Base-by-base conservation (phyloP, 2,888 invertebrate genomes). In the Lacanobia wlatinum region DNA sequence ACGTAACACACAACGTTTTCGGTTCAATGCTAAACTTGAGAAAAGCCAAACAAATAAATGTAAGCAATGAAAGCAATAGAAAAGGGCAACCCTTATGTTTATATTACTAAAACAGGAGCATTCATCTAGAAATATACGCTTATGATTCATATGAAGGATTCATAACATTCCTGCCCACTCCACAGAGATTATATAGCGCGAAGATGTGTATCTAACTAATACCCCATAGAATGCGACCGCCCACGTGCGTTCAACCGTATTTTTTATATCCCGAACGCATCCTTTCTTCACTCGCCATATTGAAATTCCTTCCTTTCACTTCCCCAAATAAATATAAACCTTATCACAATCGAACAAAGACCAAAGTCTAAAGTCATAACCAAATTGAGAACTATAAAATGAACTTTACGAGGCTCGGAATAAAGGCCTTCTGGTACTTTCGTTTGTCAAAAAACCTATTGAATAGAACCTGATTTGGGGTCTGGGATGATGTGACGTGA, bases 201-300 rank as follows among this genome's bases (percentile, higher is more conserved):
- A 88, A 89, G 89, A 90, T 89, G 86, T 87, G 84, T 89, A 89
- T 89, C 88, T 85, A 87, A 88, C 84, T 87, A 87, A 87, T 86
- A 83, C 84, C 84, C 85, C 84, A 88, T 89, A 89, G 88, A 90
- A 90, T 87, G 87, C 88, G 90, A 89, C 92, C 94, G 92, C 95
- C 94, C 94, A 93, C 94, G 90, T 91, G 90, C 90, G 90, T 87
- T 90, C 90, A 89, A 90, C 91, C 93, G 90, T 92, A 91, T 93
- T 94, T 95, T 95, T 94, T 94, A 92, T 91, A 90, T 89, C 90
- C 89, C 85, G 83, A 86, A 89, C 90, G 91, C 92, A 94, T 94
- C 94, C 93, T 93, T 94, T 90, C 93, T 91, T 89, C 85, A 83
- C 77, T 88, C 88, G 92, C 94, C 93, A 93, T 93, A 87, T 93